These are phyloP conservation scores for Cydia pomonella DNA, from an alignment of 1,140 invertebrate genomes.

Conservation along the genomic window DNA sequence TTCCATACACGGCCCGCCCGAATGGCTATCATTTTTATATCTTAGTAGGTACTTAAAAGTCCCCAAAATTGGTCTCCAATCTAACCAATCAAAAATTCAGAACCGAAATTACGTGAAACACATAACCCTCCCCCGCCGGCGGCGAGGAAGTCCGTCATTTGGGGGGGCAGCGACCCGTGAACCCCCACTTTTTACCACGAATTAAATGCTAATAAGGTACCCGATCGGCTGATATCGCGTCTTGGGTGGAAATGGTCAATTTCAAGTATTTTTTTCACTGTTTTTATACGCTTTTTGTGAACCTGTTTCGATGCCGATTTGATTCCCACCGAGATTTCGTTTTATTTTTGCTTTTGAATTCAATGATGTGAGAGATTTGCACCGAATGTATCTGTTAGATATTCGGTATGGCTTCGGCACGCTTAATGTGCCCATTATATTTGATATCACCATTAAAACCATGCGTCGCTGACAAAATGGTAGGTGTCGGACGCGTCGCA, in stretches of 20 bases:
- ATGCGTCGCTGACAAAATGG: constrained; percentile 27
- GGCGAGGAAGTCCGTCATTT: constrained; percentile 74
- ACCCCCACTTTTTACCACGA: constrained; percentile 65
- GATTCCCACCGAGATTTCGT: constrained; percentile 27
- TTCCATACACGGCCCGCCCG: not conserved
- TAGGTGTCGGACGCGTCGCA: constrained; percentile 19
- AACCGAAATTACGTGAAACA: constrained; percentile 43
- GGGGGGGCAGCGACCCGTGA: constrained; percentile 69
- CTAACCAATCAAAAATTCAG: constrained; percentile 32
- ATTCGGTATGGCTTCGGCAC: constrained; percentile 10
- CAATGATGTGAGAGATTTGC: constrained; percentile 23
- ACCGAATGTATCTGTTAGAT: constrained; percentile 23
- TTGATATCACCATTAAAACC: constrained; percentile 30
- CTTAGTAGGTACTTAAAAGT: constrained; percentile 32
- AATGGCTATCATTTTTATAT: constrained; percentile 7
- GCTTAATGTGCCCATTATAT: constrained; percentile 31
- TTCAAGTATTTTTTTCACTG: constrained; percentile 37
- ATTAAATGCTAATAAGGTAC: constrained; percentile 76
- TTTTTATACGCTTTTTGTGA: constrained; percentile 32
- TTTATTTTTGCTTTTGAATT: constrained; percentile 27
- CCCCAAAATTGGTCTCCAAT: constrained; percentile 32
- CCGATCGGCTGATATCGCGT: constrained; percentile 53
- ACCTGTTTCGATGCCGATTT: constrained; percentile 29
- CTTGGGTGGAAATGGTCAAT: constrained; percentile 43
- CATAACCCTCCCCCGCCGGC: constrained; percentile 52